Conservation (phyloP, 2,888 invertebrate species). For the Diaperis boleti region DNA sequence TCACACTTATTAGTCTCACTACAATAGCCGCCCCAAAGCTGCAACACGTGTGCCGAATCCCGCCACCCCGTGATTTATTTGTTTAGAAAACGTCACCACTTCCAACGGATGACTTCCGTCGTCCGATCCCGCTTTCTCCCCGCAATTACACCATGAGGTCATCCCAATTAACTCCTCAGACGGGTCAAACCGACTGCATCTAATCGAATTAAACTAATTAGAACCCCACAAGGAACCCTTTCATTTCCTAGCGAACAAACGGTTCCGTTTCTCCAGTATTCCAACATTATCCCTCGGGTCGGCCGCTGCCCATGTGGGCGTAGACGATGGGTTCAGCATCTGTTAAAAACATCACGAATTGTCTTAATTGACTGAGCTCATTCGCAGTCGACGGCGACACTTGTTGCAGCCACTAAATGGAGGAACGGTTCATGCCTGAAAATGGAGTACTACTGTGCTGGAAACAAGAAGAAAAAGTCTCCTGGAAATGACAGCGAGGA, state of each 20-base stretch:
- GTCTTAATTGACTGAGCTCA: constrained; percentile 45
- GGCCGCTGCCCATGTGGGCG: too few species aligned
- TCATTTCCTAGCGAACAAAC: constrained; percentile 7
- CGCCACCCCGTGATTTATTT: constrained; percentile 23
- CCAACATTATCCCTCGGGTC: too few species aligned
- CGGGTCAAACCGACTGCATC: constrained; percentile 12
- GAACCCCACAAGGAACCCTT: constrained; percentile 6
- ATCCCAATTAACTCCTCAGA: constrained; percentile 18
- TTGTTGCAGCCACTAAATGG: constrained; percentile 41
- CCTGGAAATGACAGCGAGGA: constrained; percentile 38
- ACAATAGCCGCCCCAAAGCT: not conserved
- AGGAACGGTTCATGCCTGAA: constrained; percentile 10
- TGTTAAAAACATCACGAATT: constrained; percentile 54
- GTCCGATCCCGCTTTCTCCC: constrained; percentile 9
- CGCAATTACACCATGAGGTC: constrained; percentile 22
- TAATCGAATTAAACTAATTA: constrained; percentile 28
- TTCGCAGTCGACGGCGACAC: constrained; percentile 38
- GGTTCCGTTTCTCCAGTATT: not conserved
- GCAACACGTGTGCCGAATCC: not conserved
- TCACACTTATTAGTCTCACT: too few species aligned
- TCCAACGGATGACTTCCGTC: constrained; percentile 34
- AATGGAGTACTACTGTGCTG: constrained; percentile 18
- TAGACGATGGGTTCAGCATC: constrained; percentile 48
- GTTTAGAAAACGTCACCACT: constrained; percentile 17
- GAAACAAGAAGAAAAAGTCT: constrained; percentile 10